Evolutionary conservation across 2,113 vertebrate genomes (phyloP).

Genomic region (Colistium nudipinnis): DNA sequence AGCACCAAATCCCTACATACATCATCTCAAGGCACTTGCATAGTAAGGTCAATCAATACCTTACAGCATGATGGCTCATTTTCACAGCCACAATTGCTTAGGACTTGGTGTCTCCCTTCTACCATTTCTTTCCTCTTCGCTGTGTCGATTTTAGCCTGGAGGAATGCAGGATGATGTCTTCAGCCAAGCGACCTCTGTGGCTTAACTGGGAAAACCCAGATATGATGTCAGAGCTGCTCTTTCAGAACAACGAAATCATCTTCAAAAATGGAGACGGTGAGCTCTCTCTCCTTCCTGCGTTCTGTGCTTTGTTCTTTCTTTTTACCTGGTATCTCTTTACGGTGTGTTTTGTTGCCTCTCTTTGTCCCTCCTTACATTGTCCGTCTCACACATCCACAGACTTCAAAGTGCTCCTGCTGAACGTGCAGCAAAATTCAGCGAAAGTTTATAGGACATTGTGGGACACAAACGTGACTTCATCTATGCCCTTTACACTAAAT

Average conservation of each 20-base stretch:
- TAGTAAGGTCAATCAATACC: background rate
- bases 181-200: conserved; percentile 97
- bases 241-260: conserved; percentile 99
- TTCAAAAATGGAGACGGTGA: conserved; percentile 99
- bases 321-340: background rate
- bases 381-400: background rate
- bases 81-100: background rate
- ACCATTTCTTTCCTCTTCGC: background rate
- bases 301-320: background rate
- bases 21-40: background rate
- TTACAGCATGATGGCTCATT: background rate
- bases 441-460: conserved; percentile 13
- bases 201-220: conserved; percentile 99
- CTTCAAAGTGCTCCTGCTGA: conserved; percentile 9
- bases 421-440: conserved; percentile 27
- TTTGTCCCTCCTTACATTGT: background rate
- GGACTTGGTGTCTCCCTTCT: background rate
- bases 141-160: conserved; percentile 86
- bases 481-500: background rate
- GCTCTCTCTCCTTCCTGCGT: conserved; percentile 30
- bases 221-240: conserved; percentile 98
- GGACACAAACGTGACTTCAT: conserved; percentile 30
- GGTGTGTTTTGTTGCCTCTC: too few species aligned
- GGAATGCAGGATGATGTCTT: conserved; percentile 99
- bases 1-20: background rate